Percentiles rank a stretch among this genome's conserved stretches.
These are phyloP conservation scores for Alexandromys oeconomus DNA, from an alignment of 2,797 vertebrate species.

Conservation along the genomic window DNA sequence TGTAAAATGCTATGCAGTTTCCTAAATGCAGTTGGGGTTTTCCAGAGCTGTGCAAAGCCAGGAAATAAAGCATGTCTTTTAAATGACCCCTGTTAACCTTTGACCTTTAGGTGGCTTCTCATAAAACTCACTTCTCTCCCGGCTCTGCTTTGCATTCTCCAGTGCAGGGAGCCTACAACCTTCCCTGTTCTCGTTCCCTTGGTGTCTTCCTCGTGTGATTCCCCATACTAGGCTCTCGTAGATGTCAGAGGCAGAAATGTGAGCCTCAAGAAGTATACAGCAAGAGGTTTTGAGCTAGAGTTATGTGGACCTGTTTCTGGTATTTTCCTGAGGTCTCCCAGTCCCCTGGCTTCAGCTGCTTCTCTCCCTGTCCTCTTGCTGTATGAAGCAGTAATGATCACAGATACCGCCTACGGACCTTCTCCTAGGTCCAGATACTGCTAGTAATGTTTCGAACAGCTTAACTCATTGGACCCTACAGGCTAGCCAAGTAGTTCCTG, in stretches of 20 bases:
- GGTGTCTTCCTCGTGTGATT: not conserved
- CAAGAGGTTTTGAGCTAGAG: constrained; percentile 13
- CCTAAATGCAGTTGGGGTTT: constrained; percentile 77
- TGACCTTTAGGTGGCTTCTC: constrained; percentile 69
- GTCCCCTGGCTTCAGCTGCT: not conserved
- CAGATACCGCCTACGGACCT: not conserved
- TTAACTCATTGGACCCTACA: not conserved
- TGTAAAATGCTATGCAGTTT: constrained; percentile 65
- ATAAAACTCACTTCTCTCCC: constrained; percentile 48
- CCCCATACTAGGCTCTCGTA: not conserved
- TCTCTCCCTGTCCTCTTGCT: not conserved
- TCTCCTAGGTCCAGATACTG: not conserved
- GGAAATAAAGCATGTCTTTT: constrained; percentile 77
- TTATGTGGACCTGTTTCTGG: not conserved
- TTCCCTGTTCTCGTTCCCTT: not conserved
- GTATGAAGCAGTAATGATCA: not conserved
- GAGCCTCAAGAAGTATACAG: not conserved
- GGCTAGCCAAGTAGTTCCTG: not conserved
- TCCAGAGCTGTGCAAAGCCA: constrained; percentile 76
- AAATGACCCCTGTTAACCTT: constrained; percentile 79
- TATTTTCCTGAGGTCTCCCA: not conserved
- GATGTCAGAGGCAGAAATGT: not conserved
- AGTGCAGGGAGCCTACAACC: not conserved
- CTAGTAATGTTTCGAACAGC: not conserved
- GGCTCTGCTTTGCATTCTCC: constrained; percentile 21